Base-by-base conservation (phyloP, 92 coral and sea anemone genomes). In the Bergia puertoricense region DNA sequence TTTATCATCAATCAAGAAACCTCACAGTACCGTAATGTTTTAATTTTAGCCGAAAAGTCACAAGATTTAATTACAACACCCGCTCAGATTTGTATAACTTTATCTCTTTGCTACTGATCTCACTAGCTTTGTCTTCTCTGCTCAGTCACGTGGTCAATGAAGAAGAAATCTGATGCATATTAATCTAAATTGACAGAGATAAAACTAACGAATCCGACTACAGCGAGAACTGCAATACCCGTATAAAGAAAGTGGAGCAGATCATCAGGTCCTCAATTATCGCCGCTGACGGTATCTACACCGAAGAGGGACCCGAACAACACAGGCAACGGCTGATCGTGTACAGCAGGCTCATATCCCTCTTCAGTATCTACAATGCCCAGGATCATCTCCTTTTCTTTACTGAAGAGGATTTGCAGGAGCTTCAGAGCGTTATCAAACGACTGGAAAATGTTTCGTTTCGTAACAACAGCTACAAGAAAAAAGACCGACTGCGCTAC, bases 271-370 rank as follows among this genome's bases (percentile, higher is more conserved):
- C 20, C 9, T 79, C 83, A 30, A 68, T 79, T 36, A 79, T 79
- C n/a, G 65, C 83, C 20, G 13, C n/a, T 2, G 67, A 79, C 42
- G 66, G 42, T 36, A 48, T 79, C 3, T 79, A 9, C 69, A 51
- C 18, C 42, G 83, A 79, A 9, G 83, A 79, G 46, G 45, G 36
- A 5, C 83, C 22, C 1, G 54, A 18, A 22, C 68, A 79, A 79
- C 83, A 79, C 68, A 79, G 83, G n/a, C 83, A 79, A 37, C 83
- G 83, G 43, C 66, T 79, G 83, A 79, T 69, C 67, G 83, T 79
- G 45, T 79, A 79, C 30, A 51, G 83, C 44, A 51, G 83, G 43
- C 69, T 79, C 42, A 79, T 79, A 79, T 54, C 83, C 46, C 83
- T 79, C 43, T 79, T 79, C 68, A 79, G 13, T 16, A 37, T 79